phyloP scores from a whole-genome alignment of 2,113 vertebrate genomes.

The Hymenochirus boettgeri region DNA sequence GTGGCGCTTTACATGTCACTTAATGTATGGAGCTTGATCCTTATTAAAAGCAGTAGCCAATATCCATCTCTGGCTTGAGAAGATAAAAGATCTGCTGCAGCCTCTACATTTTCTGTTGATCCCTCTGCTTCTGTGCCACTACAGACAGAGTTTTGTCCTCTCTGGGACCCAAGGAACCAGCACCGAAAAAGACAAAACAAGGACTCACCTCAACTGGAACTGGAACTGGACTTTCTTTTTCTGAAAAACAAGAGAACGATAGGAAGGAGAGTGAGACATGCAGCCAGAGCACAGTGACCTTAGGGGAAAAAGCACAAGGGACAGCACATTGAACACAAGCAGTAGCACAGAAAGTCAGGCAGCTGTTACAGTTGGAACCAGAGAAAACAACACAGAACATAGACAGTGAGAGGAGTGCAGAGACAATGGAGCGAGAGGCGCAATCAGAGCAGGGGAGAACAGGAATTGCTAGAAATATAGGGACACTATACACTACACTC shows the following conservation, averaged over 20 bases:
- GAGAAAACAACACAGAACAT: slow-evolving; percentile 18
- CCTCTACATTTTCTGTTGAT: not conserved
- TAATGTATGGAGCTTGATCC: too few relatives aligned
- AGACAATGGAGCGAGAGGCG: not conserved
- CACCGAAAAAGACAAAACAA: slow-evolving; percentile 68
- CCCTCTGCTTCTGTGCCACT: slow-evolving; percentile 12
- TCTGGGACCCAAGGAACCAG: slow-evolving; percentile 62
- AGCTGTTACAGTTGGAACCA: not conserved
- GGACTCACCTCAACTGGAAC: slow-evolving; percentile 90
- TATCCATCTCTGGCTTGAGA: too few relatives aligned
- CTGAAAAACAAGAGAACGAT: slow-evolving; percentile 89
- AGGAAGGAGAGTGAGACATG: slow-evolving; percentile 76
- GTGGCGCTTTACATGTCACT: too few relatives aligned
- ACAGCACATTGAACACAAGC: slow-evolving; percentile 13
- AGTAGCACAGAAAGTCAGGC: slow-evolving; percentile 27
- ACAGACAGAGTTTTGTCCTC: slow-evolving; percentile 18
- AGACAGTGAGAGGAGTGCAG: not conserved
- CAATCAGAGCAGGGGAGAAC: too few relatives aligned
- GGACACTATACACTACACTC: too few relatives aligned
- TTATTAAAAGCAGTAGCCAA: too few relatives aligned
- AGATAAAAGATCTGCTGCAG: too few relatives aligned
- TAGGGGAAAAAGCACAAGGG: slow-evolving; percentile 17
- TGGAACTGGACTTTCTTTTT: slow-evolving; percentile 93
- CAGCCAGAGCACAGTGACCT: slow-evolving; percentile 56
- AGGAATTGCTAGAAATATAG: not conserved